Evolutionary conservation across 1,140 invertebrate species (phyloP).

Genomic region (Drosophila nannoptera): DNA sequence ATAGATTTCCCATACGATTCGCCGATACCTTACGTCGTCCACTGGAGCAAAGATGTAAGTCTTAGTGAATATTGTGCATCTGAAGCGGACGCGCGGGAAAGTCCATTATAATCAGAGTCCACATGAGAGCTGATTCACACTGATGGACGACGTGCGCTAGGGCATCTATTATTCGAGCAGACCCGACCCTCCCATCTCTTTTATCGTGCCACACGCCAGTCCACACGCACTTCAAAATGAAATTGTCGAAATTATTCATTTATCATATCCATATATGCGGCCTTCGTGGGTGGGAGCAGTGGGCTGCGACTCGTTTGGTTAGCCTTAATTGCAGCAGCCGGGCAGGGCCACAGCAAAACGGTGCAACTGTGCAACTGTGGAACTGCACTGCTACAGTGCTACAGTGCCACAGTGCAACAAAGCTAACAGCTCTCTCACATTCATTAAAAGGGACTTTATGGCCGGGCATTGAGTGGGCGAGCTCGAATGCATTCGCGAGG

Average conservation of each 20-base stretch:
- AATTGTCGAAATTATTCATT: conserved; percentile 69
- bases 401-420: conserved; percentile 29
- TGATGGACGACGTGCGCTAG: too few species aligned
- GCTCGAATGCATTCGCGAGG: conserved; percentile 18
- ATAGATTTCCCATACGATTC: conserved; percentile 93
- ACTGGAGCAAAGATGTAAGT: conserved; percentile 94
- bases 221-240: conserved; percentile 52
- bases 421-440: conserved; percentile 57
- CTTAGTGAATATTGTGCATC: background rate
- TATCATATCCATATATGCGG: conserved; percentile 38
- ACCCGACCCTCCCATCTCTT: background rate
- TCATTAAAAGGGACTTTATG: conserved; percentile 64
- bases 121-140: too few species aligned
- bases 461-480: conserved; percentile 10
- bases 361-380: conserved; percentile 25
- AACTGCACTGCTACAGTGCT: conserved; percentile 19
- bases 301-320: conserved; percentile 47
- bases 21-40: conserved; percentile 91
- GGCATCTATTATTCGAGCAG: too few species aligned
- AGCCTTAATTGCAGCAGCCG: conserved; percentile 64
- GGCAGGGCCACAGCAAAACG: conserved; percentile 7
- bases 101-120: too few species aligned
- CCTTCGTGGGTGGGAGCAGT: conserved; percentile 46
- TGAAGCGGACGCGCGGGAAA: too few species aligned
- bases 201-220: conserved; percentile 22